A percentile compares a stretch with the other conserved stretches of the same genome.
Conservation (phyloP, 1,140 invertebrate genomes). For the Psilanteris sp. region DNA sequence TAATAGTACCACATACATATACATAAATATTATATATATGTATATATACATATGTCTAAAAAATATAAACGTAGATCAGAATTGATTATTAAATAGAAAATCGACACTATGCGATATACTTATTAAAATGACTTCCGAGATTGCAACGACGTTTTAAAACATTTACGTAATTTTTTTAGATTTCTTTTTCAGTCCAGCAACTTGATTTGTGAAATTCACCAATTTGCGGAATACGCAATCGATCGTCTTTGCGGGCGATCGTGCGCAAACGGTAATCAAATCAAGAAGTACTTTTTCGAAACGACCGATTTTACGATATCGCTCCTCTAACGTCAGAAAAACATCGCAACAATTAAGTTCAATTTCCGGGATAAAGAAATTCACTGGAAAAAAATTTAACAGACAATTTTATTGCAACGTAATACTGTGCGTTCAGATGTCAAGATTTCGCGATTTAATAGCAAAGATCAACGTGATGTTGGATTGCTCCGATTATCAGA, state of each 20-base stretch:
- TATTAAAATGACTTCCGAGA: conserved; percentile 35
- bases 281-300: conserved; percentile 47
- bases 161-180: conserved; percentile 6
- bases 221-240: conserved; percentile 31
- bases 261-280: conserved; percentile 50
- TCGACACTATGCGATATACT: conserved; percentile 32
- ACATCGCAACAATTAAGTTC: conserved; percentile 30
- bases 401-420: conserved; percentile 10
- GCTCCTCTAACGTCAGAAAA: conserved; percentile 6
- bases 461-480: conserved; percentile 15
- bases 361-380: conserved; percentile 7
- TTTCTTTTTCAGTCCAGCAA: conserved; percentile 21
- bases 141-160: too few relatives aligned
- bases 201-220: conserved; percentile 49
- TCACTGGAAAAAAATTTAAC: not conserved
- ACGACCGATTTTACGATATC: conserved; percentile 31
- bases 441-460: conserved; percentile 30
- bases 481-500: conserved; percentile 45
- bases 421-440: conserved; percentile 12
- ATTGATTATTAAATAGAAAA: too few relatives aligned
- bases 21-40: too few relatives aligned
- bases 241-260: conserved; percentile 33
- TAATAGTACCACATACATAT: too few relatives aligned
- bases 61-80: too few relatives aligned
- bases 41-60: too few relatives aligned